These are phyloP conservation scores for Eurystomus glaucurus DNA, from an alignment of 2,797 vertebrate genomes.

Conservation along the genomic window DNA sequence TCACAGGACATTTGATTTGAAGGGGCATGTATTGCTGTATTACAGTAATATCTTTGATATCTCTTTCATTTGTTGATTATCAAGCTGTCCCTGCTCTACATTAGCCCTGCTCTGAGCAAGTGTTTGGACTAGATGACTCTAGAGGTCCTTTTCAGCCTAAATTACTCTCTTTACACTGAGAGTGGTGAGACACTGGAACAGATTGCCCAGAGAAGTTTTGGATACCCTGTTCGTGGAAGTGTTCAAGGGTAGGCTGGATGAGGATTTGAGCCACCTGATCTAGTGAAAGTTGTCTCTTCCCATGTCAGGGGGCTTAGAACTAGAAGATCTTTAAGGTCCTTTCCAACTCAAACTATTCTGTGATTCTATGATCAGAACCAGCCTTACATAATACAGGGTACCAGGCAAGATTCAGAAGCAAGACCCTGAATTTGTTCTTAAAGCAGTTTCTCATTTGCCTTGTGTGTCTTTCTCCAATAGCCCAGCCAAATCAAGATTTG, in stretches of 20 bases:
- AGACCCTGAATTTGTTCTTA: neutral
- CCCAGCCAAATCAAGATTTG: neutral
- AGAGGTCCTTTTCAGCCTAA: neutral
- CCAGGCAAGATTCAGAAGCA: neutral
- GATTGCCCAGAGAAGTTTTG: neutral
- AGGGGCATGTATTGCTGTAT: neutral
- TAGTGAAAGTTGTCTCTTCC: neutral
- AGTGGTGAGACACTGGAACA: neutral
- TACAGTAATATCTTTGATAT: neutral
- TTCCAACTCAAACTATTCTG: neutral
- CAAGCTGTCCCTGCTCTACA: neutral
- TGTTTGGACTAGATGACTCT: neutral
- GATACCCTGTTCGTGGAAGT: neutral
- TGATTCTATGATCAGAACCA: neutral
- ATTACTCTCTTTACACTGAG: neutral
- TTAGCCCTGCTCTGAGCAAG: neutral
- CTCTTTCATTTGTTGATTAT: neutral
- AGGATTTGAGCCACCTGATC: neutral
- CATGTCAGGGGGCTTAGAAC: fast-evolving
- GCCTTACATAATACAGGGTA: neutral
- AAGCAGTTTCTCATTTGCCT: neutral
- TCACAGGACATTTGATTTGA: neutral
- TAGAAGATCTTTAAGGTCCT: neutral
- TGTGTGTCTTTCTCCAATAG: neutral
- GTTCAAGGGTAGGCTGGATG: neutral